These are phyloP conservation scores for Drosophila algonquin DNA, from an alignment of 2,888 invertebrate species.

Conservation along the genomic window DNA sequence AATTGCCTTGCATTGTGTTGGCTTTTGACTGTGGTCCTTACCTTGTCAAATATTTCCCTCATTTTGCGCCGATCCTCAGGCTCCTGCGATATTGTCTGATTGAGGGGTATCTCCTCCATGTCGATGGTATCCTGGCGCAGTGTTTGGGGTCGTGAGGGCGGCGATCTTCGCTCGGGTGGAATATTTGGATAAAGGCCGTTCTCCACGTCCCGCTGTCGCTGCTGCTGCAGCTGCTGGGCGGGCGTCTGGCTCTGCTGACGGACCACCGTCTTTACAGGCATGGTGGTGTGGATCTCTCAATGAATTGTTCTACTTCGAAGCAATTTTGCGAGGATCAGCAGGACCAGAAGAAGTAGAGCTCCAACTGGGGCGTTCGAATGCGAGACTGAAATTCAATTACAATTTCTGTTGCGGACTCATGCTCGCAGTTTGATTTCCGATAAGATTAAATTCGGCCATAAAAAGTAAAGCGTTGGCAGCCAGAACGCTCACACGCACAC, in stretches of 20 bases:
- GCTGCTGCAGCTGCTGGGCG: constrained; percentile 71
- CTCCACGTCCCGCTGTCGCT: constrained; percentile 74
- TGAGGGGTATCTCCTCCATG: constrained; percentile 81
- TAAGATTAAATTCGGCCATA: constrained; percentile 68
- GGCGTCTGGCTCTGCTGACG: constrained; percentile 71
- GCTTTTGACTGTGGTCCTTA: constrained; percentile 26
- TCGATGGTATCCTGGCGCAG: constrained; percentile 80
- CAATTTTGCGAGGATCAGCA: background rate
- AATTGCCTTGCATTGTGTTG: background rate
- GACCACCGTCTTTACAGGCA: constrained; percentile 63
- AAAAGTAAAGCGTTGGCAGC: constrained; percentile 16
- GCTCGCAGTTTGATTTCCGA: constrained; percentile 53
- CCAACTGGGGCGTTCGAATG: constrained; percentile 11
- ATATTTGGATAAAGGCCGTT: constrained; percentile 79
- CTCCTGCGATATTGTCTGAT: constrained; percentile 68
- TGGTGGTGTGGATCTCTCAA: constrained; percentile 19
- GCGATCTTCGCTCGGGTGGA: constrained; percentile 66
- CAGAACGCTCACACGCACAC: constrained; percentile 3
- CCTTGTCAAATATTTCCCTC: constrained; percentile 80
- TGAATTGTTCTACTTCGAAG: background rate
- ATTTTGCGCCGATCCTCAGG: constrained; percentile 75
- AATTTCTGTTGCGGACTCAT: constrained; percentile 55
- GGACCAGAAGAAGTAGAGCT: constrained; percentile 2
- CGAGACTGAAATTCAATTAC: constrained; percentile 42
- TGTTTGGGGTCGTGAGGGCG: constrained; percentile 70